Conservation (phyloP, 1,140 invertebrate species). For the Gerris buenoi region DNA sequence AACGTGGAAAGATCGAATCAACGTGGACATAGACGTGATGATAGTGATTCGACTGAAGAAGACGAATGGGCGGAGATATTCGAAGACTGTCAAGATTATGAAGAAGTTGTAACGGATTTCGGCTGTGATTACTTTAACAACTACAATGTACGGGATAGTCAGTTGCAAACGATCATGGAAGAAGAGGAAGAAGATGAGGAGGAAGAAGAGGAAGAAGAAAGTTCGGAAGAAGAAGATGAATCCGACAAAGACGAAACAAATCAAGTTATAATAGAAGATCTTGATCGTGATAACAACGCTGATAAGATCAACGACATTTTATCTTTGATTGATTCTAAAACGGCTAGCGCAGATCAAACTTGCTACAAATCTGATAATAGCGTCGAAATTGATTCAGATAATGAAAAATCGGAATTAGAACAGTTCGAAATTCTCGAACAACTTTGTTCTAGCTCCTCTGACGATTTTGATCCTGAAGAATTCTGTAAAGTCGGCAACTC, state of each 20-base stretch:
- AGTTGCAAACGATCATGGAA: constrained; percentile 8
- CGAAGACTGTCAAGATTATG: constrained; percentile 10
- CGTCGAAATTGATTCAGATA: constrained; percentile 3
- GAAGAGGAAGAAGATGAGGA: constrained; percentile 15
- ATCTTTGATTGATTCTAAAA: not conserved
- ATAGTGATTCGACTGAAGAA: not conserved
- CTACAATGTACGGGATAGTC: constrained; percentile 4
- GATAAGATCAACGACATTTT: not conserved
- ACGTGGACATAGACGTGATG: not conserved
- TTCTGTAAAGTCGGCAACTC: not conserved
- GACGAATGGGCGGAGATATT: not conserved
- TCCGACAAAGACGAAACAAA: constrained; percentile 11
- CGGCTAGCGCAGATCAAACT: not conserved
- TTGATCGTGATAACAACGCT: not conserved
- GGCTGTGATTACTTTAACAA: not conserved
- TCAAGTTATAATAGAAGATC: not conserved
- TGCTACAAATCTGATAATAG: not conserved
- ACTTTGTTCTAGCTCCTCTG: constrained; percentile 6
- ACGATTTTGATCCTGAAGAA: constrained; percentile 2
- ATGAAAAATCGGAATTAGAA: constrained; percentile 13
- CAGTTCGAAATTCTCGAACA: constrained; percentile 15
- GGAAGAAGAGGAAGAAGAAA: not conserved
- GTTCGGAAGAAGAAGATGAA: constrained; percentile 7
- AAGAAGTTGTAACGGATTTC: not conserved
- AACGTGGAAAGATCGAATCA: constrained; percentile 2